Percentiles rank a stretch among this genome's conserved stretches.
These are phyloP conservation scores for Microplitis mediator DNA, from an alignment of 1,140 invertebrate species.

Conservation along the genomic window DNA sequence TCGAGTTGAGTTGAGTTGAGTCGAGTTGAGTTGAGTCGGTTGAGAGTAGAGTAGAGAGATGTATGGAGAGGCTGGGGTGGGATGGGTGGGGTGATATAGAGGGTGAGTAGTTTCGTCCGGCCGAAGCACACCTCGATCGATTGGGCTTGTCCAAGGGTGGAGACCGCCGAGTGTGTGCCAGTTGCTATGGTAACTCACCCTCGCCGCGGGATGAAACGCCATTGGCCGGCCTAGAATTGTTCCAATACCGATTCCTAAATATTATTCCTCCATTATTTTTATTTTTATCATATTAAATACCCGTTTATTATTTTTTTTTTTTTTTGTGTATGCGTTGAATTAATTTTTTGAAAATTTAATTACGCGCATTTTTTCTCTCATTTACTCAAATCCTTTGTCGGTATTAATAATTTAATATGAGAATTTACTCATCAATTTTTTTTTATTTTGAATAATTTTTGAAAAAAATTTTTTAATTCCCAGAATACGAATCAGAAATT, in stretches of 20 bases:
- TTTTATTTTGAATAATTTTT: too few relatives aligned
- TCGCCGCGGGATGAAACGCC: slow-evolving; percentile 59
- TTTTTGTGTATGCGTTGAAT: too few relatives aligned
- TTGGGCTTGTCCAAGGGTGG: slow-evolving; percentile 63
- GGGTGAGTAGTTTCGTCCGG: slow-evolving; percentile 61
- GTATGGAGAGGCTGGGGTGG: slow-evolving; percentile 13
- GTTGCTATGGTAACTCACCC: slow-evolving; percentile 59
- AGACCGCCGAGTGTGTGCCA: slow-evolving; percentile 48
- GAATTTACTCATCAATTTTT: too few relatives aligned
- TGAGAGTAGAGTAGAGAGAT: neutral
- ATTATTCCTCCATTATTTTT: slow-evolving; percentile 40
- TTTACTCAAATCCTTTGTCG: too few relatives aligned
- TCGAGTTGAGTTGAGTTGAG: slow-evolving; percentile 24
- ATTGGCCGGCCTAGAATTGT: slow-evolving; percentile 58
- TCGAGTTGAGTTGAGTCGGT: slow-evolving; percentile 20
- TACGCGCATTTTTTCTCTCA: too few relatives aligned
- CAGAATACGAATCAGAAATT: too few relatives aligned
- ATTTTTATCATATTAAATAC: too few relatives aligned
- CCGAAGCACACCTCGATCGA: slow-evolving; percentile 63
- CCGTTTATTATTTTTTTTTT: too few relatives aligned
- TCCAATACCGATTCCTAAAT: slow-evolving; percentile 49
- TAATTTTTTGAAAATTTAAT: too few relatives aligned
- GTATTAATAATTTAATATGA: too few relatives aligned
- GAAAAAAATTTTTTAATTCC: too few relatives aligned
- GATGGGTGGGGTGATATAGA: slow-evolving; percentile 46